phyloP scores from a whole-genome alignment of 1,140 invertebrate species.

The Linepithema humile region DNA sequence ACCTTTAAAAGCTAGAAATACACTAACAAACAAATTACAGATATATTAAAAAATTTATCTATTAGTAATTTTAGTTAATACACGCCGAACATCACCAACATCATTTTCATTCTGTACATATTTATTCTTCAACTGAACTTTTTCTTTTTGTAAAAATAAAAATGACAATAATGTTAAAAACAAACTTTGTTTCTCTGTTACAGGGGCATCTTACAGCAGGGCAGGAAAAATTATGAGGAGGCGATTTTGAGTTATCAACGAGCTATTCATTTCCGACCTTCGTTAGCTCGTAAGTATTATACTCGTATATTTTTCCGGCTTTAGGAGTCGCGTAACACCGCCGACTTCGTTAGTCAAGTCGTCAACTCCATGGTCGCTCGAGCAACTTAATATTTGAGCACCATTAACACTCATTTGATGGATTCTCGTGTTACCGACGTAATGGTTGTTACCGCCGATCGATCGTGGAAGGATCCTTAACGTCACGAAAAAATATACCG shows the following conservation, averaged over 20 bases:
- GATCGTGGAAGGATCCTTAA: neutral
- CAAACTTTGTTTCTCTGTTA: slow-evolving; percentile 77
- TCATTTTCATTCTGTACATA: neutral
- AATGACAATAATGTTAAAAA: slow-evolving; percentile 10
- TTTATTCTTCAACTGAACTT: neutral
- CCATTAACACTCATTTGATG: slow-evolving; percentile 36
- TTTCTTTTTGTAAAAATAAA: neutral
- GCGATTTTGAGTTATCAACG: slow-evolving; percentile 96
- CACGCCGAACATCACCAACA: neutral
- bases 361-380: neutral
- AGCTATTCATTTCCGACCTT: slow-evolving; percentile 97
- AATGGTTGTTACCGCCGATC: slow-evolving; percentile 10
- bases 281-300: slow-evolving; percentile 94
- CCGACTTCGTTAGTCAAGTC: slow-evolving; percentile 5
- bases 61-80: neutral
- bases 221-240: slow-evolving; percentile 93
- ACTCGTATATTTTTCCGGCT: slow-evolving; percentile 39
- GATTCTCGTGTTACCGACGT: too few species aligned
- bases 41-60: neutral
- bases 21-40: neutral
- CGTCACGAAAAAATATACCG: slow-evolving; percentile 16
- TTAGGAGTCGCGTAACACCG: neutral
- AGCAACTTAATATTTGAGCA: slow-evolving; percentile 38
- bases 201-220: slow-evolving; percentile 97
- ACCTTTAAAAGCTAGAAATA: neutral